These are phyloP conservation scores for Drosophila murphyi DNA, from an alignment of 1,140 invertebrate genomes.

Conservation along the genomic window DNA sequence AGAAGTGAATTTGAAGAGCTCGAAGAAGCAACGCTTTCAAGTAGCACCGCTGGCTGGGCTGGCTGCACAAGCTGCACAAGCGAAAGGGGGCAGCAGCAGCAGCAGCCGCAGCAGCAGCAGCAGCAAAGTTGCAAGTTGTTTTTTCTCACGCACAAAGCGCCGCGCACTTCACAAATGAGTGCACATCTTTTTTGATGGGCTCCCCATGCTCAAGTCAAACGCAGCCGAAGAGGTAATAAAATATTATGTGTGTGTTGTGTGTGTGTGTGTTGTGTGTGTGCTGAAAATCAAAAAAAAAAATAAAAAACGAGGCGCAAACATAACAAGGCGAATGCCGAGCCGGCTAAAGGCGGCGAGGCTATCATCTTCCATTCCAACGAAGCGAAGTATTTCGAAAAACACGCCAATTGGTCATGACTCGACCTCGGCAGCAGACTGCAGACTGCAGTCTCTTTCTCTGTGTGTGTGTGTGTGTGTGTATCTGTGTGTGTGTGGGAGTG, in stretches of 20 bases:
- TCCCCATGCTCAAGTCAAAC: slow-evolving; percentile 40
- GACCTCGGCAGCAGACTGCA: slow-evolving; percentile 56
- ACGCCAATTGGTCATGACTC: slow-evolving; percentile 81
- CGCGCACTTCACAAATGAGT: slow-evolving; percentile 77
- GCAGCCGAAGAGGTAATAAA: slow-evolving; percentile 45
- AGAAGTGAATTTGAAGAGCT: slow-evolving; percentile 75
- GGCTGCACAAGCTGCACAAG: not conserved
- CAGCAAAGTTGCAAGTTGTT: slow-evolving; percentile 35
- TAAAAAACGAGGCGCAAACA: slow-evolving; percentile 34
- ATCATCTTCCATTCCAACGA: slow-evolving; percentile 73
- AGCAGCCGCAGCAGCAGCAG: too few relatives aligned
- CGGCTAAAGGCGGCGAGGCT: slow-evolving; percentile 36
- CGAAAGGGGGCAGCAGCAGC: too few relatives aligned
- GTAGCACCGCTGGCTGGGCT: slow-evolving; percentile 52
- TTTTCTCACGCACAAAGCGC: slow-evolving; percentile 68
- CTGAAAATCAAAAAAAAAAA: slow-evolving; percentile 23
- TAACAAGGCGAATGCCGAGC: slow-evolving; percentile 39
- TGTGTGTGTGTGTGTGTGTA: slow-evolving; percentile 12
- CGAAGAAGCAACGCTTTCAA: slow-evolving; percentile 61
- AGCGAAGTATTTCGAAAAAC: slow-evolving; percentile 72
- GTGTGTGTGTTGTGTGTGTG: slow-evolving; percentile 10
- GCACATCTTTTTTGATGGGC: slow-evolving; percentile 72
- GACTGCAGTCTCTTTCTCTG: slow-evolving; percentile 20
- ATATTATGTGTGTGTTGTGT: slow-evolving; percentile 10
- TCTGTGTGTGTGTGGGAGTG: slow-evolving; percentile 26